Conservation (phyloP, 2,888 invertebrate genomes). For the Ctenicera cuprea region DNA sequence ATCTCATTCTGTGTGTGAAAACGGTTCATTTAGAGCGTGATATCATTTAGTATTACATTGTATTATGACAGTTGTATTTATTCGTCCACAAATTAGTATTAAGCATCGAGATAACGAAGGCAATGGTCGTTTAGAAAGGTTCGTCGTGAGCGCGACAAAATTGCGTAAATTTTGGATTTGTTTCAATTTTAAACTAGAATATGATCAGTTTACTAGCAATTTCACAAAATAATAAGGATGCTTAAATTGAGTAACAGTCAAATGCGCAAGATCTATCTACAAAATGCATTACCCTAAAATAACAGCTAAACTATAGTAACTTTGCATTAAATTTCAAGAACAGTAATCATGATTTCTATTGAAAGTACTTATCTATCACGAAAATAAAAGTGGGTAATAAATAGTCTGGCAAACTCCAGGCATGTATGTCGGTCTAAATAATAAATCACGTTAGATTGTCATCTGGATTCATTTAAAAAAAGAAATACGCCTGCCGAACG, state of each 20-base stretch:
- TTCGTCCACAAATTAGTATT: neutral
- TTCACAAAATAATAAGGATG: neutral
- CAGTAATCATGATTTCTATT: no score
- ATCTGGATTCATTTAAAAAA: neutral
- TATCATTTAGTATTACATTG: constrained; percentile 14
- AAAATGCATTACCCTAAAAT: no score
- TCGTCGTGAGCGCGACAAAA: neutral
- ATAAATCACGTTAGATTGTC: neutral
- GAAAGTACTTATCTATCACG: neutral
- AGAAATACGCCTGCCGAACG: neutral
- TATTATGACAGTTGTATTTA: constrained; percentile 8
- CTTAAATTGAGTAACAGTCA: no score
- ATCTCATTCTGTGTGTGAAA: constrained; percentile 21
- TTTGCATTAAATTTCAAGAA: no score
- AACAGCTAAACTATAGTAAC: no score
- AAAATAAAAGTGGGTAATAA: neutral
- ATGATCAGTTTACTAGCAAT: neutral
- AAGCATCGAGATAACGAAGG: neutral
- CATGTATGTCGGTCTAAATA: neutral
- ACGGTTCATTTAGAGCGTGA: constrained; percentile 20
- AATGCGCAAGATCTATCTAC: no score
- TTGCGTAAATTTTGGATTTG: constrained; percentile 10
- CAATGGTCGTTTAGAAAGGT: constrained; percentile 18
- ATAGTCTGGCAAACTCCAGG: neutral
- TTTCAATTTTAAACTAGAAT: neutral